Conservation (phyloP, 2,113 vertebrate genomes). For the Corythaeola cristata region DNA sequence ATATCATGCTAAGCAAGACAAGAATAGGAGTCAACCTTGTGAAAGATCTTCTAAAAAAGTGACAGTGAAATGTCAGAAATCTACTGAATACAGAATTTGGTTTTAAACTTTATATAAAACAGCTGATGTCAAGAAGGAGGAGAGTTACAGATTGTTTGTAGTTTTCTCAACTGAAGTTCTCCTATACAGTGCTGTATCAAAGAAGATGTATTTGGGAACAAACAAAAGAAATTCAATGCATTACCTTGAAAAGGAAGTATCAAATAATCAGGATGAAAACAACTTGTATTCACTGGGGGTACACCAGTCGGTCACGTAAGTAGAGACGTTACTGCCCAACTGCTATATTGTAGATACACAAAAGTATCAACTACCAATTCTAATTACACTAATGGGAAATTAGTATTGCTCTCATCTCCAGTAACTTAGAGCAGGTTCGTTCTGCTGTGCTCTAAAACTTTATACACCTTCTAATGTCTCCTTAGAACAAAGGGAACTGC, state of each 20-base stretch:
- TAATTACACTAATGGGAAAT: slow-evolving; percentile 73
- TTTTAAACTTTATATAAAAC: not conserved
- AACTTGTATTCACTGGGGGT: not conserved
- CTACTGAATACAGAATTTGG: not conserved
- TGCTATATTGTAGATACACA: slow-evolving; percentile 21
- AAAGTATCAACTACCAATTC: slow-evolving; percentile 72
- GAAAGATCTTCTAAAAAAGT: not conserved
- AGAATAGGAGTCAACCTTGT: not conserved
- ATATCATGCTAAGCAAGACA: not conserved
- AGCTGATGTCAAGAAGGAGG: not conserved
- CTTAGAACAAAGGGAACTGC: not conserved
- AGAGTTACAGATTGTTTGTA: not conserved
- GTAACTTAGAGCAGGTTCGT: not conserved
- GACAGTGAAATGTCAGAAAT: not conserved
- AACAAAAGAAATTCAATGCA: not conserved
- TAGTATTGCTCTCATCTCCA: slow-evolving; percentile 15
- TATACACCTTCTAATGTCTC: not conserved
- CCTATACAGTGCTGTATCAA: not conserved
- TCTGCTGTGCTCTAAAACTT: slow-evolving; percentile 35
- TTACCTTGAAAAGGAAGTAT: not conserved
- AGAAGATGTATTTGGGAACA: not conserved
- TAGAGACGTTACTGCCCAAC: slow-evolving; percentile 50
- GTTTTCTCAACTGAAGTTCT: not conserved
- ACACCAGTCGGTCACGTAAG: slow-evolving; percentile 14
- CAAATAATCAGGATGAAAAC: slow-evolving; percentile 6